phyloP scores from a whole-genome alignment of 2,797 vertebrate genomes.

The Hoplostethus mediterraneus region DNA sequence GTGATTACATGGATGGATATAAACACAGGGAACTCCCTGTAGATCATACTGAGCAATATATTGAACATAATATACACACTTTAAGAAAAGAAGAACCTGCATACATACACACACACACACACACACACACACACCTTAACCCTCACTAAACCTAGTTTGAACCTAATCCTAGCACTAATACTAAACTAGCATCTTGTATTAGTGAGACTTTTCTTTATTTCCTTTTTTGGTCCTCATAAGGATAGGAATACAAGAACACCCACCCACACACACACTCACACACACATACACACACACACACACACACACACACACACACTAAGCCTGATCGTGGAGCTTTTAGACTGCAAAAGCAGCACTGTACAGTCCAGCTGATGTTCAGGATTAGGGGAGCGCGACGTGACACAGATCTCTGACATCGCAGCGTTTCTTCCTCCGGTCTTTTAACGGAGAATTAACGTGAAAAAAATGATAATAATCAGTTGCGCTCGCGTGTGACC shows the following conservation, averaged over 20 bases:
- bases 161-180: not conserved
- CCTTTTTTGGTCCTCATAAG: constrained; percentile 12
- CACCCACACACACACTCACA: not conserved
- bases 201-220: too few relatives aligned
- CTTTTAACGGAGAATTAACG: constrained; percentile 25
- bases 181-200: too few relatives aligned
- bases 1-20: too few relatives aligned
- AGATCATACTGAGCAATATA: not conserved
- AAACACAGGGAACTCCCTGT: not conserved
- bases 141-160: not conserved
- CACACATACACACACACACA: too few relatives aligned
- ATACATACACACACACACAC: too few relatives aligned
- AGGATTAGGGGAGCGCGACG: constrained; percentile 40
- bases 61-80: too few relatives aligned
- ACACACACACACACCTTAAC: not conserved
- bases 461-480: constrained; percentile 1
- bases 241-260: not conserved
- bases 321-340: not conserved
- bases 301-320: too few relatives aligned
- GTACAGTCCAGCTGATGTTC: constrained; percentile 21
- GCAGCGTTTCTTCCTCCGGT: constrained; percentile 6
- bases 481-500: constrained; percentile 26
- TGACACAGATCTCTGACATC: constrained; percentile 38
- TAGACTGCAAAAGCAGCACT: too few relatives aligned
- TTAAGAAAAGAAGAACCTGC: not conserved